Conservation (phyloP, 1,140 invertebrate genomes). For the Phymorhynchus buccinoides region DNA sequence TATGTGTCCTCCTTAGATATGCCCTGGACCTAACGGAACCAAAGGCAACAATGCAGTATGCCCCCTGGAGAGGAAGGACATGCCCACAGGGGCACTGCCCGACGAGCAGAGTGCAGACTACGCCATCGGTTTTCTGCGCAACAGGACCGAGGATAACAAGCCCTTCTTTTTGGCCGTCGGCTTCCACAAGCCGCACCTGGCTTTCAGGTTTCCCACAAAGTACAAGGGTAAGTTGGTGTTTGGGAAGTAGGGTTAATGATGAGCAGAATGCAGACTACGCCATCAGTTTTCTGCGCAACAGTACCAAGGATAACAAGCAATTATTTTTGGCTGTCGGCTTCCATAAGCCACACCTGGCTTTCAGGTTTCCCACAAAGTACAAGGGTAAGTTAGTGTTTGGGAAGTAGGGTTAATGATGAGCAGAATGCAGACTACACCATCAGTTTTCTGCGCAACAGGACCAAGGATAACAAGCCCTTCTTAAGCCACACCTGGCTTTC, state of each 20-base stretch:
- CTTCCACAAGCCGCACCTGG: conserved; percentile 29
- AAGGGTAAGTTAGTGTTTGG: background rate
- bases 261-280: conserved; percentile 11
- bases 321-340: conserved; percentile 30
- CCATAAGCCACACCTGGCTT: conserved; percentile 22
- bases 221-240: conserved; percentile 2
- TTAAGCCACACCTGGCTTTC: conserved; percentile 12
- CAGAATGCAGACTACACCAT: conserved; percentile 18
- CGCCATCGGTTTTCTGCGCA: background rate
- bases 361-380: conserved; percentile 16
- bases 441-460: background rate
- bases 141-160: conserved; percentile 14
- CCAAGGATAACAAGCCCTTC: conserved; percentile 15
- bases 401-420: background rate
- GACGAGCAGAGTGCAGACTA: conserved; percentile 14
- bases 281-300: conserved; percentile 1
- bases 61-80: background rate
- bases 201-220: conserved; percentile 4
- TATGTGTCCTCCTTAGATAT: background rate
- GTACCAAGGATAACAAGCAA: background rate
- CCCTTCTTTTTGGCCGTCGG: conserved; percentile 30
- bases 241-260: background rate
- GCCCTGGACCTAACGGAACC: background rate
- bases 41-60: background rate
- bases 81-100: background rate